These are phyloP conservation scores for Apis mellifera DNA, from an alignment of 1,140 invertebrate species.

Conservation along the genomic window DNA sequence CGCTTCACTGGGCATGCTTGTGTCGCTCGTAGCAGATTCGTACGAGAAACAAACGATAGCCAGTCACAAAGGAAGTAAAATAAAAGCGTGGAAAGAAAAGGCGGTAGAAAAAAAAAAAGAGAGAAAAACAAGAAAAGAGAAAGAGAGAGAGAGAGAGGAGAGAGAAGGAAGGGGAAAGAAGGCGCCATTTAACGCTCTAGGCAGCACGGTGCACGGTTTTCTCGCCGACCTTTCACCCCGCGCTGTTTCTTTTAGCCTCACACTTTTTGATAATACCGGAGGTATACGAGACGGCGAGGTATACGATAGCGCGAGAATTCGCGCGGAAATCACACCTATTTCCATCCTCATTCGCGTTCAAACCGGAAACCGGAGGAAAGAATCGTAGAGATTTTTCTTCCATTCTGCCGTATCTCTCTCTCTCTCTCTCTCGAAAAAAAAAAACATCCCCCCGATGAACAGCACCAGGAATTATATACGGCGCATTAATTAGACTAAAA, in stretches of 20 bases:
- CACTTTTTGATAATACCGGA: conserved; percentile 64
- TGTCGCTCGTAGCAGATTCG: conserved; percentile 41
- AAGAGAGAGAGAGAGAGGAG: conserved; percentile 13
- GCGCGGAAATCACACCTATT: conserved; percentile 44
- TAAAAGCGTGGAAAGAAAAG: conserved; percentile 44
- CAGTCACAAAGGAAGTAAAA: conserved; percentile 51
- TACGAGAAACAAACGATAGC: conserved; percentile 55
- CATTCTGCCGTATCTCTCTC: not conserved
- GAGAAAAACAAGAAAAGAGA: conserved; percentile 28
- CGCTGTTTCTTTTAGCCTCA: conserved; percentile 48
- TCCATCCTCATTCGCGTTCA: not conserved
- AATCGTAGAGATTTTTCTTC: not conserved
- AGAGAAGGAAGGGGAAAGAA: conserved; percentile 48
- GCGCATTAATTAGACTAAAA: conserved; percentile 77
- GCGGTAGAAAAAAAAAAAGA: not conserved
- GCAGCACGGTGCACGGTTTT: conserved; percentile 62
- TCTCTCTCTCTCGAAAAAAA: no score
- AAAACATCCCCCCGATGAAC: no score
- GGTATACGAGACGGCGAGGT: conserved; percentile 32
- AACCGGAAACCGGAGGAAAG: not conserved
- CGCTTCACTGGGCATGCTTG: conserved; percentile 30
- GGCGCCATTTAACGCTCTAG: conserved; percentile 67
- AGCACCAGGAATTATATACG: not conserved
- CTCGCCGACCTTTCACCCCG: conserved; percentile 61
- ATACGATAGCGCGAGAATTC: conserved; percentile 36